Percentiles rank a stretch among this genome's conserved stretches.
Evolutionary conservation across 2,797 vertebrate species (phyloP).

Genomic region (Sebastes minor): DNA sequence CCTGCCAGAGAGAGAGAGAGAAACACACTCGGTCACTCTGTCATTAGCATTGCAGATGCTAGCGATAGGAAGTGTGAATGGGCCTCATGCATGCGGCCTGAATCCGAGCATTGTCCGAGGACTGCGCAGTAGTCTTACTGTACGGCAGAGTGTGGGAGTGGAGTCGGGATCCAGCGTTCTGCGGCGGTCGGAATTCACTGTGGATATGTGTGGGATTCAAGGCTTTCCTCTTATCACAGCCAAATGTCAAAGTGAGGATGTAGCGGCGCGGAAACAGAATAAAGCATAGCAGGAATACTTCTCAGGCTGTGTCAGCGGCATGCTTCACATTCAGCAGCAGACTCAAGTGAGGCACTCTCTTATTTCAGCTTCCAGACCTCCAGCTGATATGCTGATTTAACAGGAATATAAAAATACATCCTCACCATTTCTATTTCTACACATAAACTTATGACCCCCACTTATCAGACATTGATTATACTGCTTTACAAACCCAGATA

Average conservation of each 20-base stretch:
- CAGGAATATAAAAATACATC: not conserved
- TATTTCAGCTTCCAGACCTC: conserved; percentile 33
- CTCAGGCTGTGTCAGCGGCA: conserved; percentile 72
- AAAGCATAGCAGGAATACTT: conserved; percentile 81
- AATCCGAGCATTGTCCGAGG: conserved; percentile 75
- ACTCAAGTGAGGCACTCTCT: conserved; percentile 51
- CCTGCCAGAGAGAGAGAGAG: conserved; percentile 41
- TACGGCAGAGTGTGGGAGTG: conserved; percentile 77
- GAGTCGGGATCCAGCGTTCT: conserved; percentile 73
- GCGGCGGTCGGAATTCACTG: conserved; percentile 79
- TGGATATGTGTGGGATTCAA: conserved; percentile 83
- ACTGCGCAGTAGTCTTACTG: conserved; percentile 50
- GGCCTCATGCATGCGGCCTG: conserved; percentile 79
- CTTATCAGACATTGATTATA: not conserved
- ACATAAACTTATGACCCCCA: not conserved
- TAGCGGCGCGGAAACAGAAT: conserved; percentile 78
- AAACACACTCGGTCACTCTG: conserved; percentile 53
- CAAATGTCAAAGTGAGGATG: conserved; percentile 84
- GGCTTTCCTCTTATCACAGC: conserved; percentile 83
- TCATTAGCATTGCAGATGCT: conserved; percentile 88
- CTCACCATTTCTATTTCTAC: conserved; percentile 3
- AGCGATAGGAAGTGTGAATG: conserved; percentile 81
- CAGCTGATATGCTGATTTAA: conserved; percentile 61
- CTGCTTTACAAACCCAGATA: not conserved
- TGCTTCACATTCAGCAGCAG: conserved; percentile 67